These are phyloP conservation scores for Psix sp. DNA, from an alignment of 1,140 invertebrate genomes.

Conservation along the genomic window DNA sequence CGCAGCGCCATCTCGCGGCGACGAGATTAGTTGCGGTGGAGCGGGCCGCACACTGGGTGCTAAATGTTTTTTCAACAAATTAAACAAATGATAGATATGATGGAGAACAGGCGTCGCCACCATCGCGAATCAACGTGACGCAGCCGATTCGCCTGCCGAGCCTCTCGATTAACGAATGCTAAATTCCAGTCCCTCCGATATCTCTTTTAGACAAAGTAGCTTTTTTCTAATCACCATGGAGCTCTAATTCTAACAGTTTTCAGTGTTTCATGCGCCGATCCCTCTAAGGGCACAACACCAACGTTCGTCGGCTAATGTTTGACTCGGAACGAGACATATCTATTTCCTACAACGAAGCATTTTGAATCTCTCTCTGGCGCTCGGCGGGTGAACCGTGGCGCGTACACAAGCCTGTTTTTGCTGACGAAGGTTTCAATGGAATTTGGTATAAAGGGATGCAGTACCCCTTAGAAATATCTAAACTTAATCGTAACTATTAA, in stretches of 20 bases:
- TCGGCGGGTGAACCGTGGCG: constrained; percentile 30
- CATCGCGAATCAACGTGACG: not conserved
- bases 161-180: no score
- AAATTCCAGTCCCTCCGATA: not conserved
- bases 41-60: constrained; percentile 68
- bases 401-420: constrained; percentile 24
- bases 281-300: constrained; percentile 42
- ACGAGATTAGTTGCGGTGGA: constrained; percentile 52
- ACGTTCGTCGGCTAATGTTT: constrained; percentile 48
- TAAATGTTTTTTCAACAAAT: constrained; percentile 64
- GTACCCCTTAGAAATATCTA: constrained; percentile 73
- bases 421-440: constrained; percentile 33
- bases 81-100: not conserved
- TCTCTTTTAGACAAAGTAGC: not conserved
- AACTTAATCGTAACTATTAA: constrained; percentile 76
- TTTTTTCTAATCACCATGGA: no score
- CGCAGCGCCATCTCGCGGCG: constrained; percentile 11
- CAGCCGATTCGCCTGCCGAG: no score
- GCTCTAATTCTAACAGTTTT: constrained; percentile 10
- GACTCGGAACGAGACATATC: constrained; percentile 62
- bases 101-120: not conserved
- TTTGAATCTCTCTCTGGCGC: constrained; percentile 1
- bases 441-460: constrained; percentile 56
- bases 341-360: constrained; percentile 60
- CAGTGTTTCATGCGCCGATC: constrained; percentile 25